Base-by-base conservation (phyloP, 2,797 vertebrate species). In the Siniperca obscura region DNA sequence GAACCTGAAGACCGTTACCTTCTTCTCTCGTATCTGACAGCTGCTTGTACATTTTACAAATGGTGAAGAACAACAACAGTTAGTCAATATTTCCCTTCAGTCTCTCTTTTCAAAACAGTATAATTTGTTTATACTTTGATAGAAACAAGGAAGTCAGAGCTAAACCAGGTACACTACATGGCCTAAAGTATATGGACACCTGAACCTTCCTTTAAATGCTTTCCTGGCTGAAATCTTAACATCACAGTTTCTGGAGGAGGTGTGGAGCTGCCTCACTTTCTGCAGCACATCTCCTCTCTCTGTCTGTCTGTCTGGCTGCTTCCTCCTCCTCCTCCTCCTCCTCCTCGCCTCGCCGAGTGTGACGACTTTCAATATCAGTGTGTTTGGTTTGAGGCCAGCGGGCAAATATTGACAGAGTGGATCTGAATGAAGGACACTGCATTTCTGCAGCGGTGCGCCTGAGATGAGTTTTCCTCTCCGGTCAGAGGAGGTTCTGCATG, bases 351-450 rank as follows among this genome's bases (percentile, higher is more conserved):
- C 65, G 11, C 77, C 5, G 62, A 84, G 69, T 85, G 87, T 81
- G 84, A 89, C 78, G 70, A 73, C 90, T 85, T 93, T 76, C 83
- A 85, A 89, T 89, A 90, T 91, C 87, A 48, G 85, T 60, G 81
- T 83, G 40, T 89, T 85, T 92, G 80, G 74, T 89, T 89, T 83
- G 89, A 78, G 87, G 78, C 88, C 78, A 42, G 60, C 70, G 62
- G 80, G 90, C 83, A 92, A 94, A 94, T 94, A 92, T 92, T 93
- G 93, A 91, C 91, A 52, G 57, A 86, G 83, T 73, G 85, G 87
- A 91, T 90, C 68, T 90, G 81, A 90, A 87, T 87, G 89, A 84
- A 81, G 85, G 85, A 74, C 66, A 67, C 40, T 88, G 19, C 52
- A 21, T 69, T 67, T 80, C 82, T 83, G 60, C 80, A 59, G 62